These are phyloP conservation scores for Apodemia mormo DNA, from an alignment of 2,888 invertebrate species.

Conservation along the genomic window DNA sequence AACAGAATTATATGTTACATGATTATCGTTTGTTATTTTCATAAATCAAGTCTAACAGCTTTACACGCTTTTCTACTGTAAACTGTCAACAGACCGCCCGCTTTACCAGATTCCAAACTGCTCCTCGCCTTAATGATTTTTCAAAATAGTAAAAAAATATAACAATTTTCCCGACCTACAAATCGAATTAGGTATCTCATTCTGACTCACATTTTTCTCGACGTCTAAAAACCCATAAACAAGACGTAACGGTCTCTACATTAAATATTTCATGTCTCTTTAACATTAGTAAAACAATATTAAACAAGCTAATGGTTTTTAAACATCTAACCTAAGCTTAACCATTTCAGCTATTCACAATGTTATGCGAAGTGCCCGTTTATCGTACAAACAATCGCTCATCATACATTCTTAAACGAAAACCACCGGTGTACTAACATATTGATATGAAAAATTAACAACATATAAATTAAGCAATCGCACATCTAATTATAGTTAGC, in stretches of 20 bases:
- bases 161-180: no score
- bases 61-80: no score
- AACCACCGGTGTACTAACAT: not conserved
- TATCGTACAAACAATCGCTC: constrained; percentile 29
- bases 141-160: no score
- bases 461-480: constrained; percentile 17
- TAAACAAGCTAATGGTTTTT: constrained; percentile 4
- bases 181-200: not conserved
- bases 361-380: constrained; percentile 28
- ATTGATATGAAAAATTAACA: constrained; percentile 2
- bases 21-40: no score
- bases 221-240: not conserved
- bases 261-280: not conserved
- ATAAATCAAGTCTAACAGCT: no score
- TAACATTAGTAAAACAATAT: not conserved
- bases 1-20: no score
- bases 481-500: constrained; percentile 1
- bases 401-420: constrained; percentile 20
- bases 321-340: constrained; percentile 10
- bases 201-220: not conserved
- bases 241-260: not conserved
- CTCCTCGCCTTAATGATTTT: no score
- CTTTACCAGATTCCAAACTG: no score
- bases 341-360: constrained; percentile 24
- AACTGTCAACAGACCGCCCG: no score